phyloP scores from a whole-genome alignment of 2,113 vertebrate genomes.

The Addax nasomaculatus region DNA sequence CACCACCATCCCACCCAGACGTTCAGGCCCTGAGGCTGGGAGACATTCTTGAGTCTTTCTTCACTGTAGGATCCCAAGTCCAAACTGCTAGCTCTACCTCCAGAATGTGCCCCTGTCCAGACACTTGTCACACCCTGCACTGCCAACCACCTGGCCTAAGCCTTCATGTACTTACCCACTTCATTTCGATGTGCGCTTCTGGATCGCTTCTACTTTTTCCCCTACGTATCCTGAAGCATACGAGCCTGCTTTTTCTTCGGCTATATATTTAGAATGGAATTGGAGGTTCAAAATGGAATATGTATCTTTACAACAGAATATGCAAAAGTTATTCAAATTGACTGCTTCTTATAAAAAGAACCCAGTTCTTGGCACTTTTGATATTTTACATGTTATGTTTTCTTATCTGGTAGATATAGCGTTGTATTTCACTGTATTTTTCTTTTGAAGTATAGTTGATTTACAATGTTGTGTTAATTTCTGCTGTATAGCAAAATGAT shows the following conservation, averaged over 20 bases:
- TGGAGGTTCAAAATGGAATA: neutral
- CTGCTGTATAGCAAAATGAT: neutral
- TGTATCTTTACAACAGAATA: neutral
- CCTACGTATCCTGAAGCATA: neutral
- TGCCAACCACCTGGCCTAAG: neutral
- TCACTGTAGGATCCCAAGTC: neutral
- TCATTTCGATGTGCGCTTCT: neutral
- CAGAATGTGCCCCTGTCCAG: accelerated
- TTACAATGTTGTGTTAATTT: neutral
- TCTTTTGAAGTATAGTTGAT: neutral
- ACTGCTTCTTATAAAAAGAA: neutral
- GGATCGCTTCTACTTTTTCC: neutral
- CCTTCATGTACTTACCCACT: neutral
- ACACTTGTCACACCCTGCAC: too few relatives aligned
- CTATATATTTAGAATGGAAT: neutral
- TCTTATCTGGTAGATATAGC: neutral
- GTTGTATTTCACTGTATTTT: neutral
- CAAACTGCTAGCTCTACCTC: neutral
- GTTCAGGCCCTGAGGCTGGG: neutral
- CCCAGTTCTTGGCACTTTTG: neutral
- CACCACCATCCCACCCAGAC: neutral
- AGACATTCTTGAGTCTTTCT: neutral
- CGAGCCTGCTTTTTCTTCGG: neutral
- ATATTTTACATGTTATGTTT: neutral
- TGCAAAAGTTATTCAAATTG: neutral